Percentiles rank a stretch among this genome's conserved stretches.
phyloP scores from a whole-genome alignment of 2,797 vertebrate genomes.

The Catostomus latipinnis region DNA sequence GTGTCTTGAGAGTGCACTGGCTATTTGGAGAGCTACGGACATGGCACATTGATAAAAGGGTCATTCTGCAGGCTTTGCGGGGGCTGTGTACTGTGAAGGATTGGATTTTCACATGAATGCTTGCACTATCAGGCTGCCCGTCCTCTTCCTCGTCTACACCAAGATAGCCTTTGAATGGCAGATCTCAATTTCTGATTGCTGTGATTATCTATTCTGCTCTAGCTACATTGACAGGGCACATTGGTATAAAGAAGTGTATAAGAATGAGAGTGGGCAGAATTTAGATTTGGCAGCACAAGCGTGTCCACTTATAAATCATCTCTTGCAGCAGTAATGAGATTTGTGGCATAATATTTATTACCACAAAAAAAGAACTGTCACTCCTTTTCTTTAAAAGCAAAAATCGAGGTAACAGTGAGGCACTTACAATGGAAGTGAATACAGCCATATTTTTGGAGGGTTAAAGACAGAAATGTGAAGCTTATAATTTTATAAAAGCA shows the following conservation, averaged over 20 bases:
- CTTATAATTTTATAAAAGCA: too few species aligned
- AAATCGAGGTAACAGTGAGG: too few species aligned
- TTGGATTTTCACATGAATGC: constrained; percentile 85
- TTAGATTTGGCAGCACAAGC: not conserved
- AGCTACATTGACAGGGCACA: constrained; percentile 51
- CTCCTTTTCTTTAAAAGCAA: too few species aligned
- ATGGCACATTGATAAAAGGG: constrained; percentile 81
- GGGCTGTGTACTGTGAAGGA: constrained; percentile 84
- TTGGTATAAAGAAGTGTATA: constrained; percentile 28
- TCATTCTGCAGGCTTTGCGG: constrained; percentile 84
- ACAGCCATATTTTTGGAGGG: too few species aligned
- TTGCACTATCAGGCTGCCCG: constrained; percentile 76
- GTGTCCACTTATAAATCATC: constrained; percentile 6
- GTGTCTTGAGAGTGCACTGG: constrained; percentile 77
- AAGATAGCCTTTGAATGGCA: constrained; percentile 72
- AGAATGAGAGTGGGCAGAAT: constrained; percentile 23
- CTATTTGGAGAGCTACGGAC: constrained; percentile 79
- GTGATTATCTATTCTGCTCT: constrained; percentile 48
- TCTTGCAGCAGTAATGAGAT: not conserved
- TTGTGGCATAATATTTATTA: too few species aligned
- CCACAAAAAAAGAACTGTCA: too few species aligned
- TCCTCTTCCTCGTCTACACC: constrained; percentile 50
- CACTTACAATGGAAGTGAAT: too few species aligned
- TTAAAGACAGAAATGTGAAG: too few species aligned
- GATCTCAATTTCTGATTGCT: constrained; percentile 59